These are phyloP conservation scores for Trichonephila inaurata DNA, from an alignment of 1,140 invertebrate species.

Conservation along the genomic window DNA sequence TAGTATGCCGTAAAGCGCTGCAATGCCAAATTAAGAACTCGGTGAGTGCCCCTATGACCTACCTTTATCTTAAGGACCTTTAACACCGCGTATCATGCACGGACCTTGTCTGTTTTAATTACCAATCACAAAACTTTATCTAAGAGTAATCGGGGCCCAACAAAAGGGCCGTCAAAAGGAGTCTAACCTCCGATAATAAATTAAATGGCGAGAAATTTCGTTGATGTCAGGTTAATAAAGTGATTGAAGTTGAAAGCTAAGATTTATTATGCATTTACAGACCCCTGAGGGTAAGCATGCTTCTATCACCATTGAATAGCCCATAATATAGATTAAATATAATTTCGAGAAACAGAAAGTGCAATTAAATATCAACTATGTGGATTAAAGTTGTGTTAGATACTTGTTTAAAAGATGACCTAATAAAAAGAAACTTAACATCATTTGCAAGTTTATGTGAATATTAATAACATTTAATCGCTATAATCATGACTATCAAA, in stretches of 20 bases:
- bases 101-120: conserved; percentile 49
- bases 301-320: background rate
- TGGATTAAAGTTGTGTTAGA: too few species aligned
- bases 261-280: conserved; percentile 16
- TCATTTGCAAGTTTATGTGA: background rate
- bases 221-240: conserved; percentile 17
- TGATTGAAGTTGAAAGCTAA: conserved; percentile 10
- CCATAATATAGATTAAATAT: too few species aligned
- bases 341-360: too few species aligned
- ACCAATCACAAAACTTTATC: conserved; percentile 53
- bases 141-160: background rate
- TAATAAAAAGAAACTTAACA: too few species aligned
- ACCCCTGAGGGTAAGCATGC: background rate
- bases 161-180: conserved; percentile 15
- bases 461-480: background rate
- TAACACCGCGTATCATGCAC: conserved; percentile 48
- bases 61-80: conserved; percentile 60
- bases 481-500: background rate
- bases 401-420: background rate
- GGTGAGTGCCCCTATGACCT: background rate
- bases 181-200: conserved; percentile 10
- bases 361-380: too few species aligned
- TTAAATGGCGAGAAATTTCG: background rate
- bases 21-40: conserved; percentile 48
- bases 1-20: background rate